phyloP scores from a whole-genome alignment of 2,797 vertebrate genomes.

The Notoglanidium macrostoma region DNA sequence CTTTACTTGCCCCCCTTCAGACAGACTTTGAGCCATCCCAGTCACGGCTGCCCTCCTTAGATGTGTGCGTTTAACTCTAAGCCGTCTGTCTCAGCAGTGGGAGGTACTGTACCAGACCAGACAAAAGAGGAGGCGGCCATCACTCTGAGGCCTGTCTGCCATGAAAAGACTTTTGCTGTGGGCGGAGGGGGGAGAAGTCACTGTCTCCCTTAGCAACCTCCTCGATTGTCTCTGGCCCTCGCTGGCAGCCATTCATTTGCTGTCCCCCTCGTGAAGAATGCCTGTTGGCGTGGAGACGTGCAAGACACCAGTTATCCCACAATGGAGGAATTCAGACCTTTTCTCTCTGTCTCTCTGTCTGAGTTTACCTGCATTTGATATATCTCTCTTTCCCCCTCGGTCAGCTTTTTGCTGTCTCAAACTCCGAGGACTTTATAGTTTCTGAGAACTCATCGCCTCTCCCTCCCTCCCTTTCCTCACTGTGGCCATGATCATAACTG shows the following conservation, averaged over 20 bases:
- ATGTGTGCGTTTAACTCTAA: slow-evolving; percentile 50
- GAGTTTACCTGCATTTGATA: slow-evolving; percentile 58
- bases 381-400: slow-evolving; percentile 52
- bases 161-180: slow-evolving; percentile 74
- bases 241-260: slow-evolving; percentile 72
- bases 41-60: slow-evolving; percentile 37
- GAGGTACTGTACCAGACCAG: slow-evolving; percentile 73
- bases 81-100: slow-evolving; percentile 73
- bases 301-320: slow-evolving; percentile 55
- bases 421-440: slow-evolving; percentile 38
- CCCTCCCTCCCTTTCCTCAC: slow-evolving; percentile 16
- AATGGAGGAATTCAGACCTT: slow-evolving; percentile 57
- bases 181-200: slow-evolving; percentile 75
- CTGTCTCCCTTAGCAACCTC: slow-evolving; percentile 80
- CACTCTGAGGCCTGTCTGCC: slow-evolving; percentile 78
- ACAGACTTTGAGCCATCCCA: slow-evolving; percentile 58
- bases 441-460: slow-evolving; percentile 29
- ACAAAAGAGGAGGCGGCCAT: slow-evolving; percentile 81
- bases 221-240: slow-evolving; percentile 76
- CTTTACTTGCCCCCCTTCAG: slow-evolving; percentile 53
- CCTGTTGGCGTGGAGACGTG: slow-evolving; percentile 50
- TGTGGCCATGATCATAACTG: slow-evolving; percentile 47
- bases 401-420: slow-evolving; percentile 52
- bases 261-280: slow-evolving; percentile 62
- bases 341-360: slow-evolving; percentile 46